Evolutionary conservation across 2,113 vertebrate genomes (phyloP).

Genomic region (Mionectes macconnelli): DNA sequence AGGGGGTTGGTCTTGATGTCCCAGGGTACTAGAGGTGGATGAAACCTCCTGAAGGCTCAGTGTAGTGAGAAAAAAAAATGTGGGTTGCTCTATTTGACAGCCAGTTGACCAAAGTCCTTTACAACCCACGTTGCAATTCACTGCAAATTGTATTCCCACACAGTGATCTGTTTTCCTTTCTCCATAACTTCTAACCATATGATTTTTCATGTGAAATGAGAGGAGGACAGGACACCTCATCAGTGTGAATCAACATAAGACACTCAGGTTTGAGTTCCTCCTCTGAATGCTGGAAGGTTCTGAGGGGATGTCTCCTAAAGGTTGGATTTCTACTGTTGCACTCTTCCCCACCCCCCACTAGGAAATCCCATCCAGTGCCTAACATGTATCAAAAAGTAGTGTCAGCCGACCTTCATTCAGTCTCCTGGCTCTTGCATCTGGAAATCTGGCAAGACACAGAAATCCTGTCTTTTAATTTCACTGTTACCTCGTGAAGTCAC

Average conservation of each 20-base stretch:
- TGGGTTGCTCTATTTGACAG: not conserved
- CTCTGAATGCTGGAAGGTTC: not conserved
- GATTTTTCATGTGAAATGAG: not conserved
- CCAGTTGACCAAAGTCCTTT: not conserved
- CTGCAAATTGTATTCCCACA: not conserved
- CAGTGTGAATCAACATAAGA: not conserved
- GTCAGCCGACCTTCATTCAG: not conserved
- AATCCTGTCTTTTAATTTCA: not conserved
- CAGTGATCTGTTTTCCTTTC: not conserved
- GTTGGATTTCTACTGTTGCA: not conserved
- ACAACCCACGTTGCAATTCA: not conserved
- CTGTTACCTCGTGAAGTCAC: not conserved
- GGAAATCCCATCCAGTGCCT: not conserved
- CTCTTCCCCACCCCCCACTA: not conserved
- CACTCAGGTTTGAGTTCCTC: not conserved
- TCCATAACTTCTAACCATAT: not conserved
- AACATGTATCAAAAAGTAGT: not conserved
- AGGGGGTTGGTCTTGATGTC: not conserved
- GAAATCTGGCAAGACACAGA: not conserved
- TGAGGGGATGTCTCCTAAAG: not conserved
- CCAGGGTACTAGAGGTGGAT: not conserved
- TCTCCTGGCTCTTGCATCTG: not conserved
- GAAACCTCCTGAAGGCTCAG: not conserved
- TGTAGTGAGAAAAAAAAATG: not conserved
- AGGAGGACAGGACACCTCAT: not conserved